phyloP scores from a whole-genome alignment of 2,113 vertebrate genomes.

The Tenrec ecaudatus region DNA sequence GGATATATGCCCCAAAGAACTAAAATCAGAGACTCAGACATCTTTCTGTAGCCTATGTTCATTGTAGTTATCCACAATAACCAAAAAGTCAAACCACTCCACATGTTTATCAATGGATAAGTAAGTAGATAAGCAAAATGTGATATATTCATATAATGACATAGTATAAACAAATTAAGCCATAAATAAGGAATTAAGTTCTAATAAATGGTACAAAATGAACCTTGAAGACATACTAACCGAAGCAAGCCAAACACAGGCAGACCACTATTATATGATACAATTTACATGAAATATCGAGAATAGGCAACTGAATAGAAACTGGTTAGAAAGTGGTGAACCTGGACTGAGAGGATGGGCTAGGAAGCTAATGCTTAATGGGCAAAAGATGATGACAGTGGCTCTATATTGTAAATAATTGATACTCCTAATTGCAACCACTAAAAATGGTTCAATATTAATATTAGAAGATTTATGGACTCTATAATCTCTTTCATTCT shows the following conservation, averaged over 20 bases:
- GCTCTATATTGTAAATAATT: neutral
- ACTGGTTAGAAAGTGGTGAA: neutral
- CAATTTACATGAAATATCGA: neutral
- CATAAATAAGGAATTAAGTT: neutral
- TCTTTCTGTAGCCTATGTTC: no score
- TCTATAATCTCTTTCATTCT: conserved; percentile 1
- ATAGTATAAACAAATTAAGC: no score
- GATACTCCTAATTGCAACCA: neutral
- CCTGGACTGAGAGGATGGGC: neutral
- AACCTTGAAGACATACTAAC: neutral
- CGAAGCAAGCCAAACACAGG: neutral
- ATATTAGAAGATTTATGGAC: neutral
- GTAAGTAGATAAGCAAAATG: neutral
- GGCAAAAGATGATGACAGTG: neutral
- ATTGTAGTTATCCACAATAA: neutral
- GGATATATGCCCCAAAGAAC: no score
- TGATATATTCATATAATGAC: neutral
- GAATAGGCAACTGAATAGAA: neutral
- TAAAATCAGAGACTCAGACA: no score
- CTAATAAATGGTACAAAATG: neutral
- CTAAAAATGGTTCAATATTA: neutral
- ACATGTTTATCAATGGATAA: neutral
- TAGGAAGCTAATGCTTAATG: neutral
- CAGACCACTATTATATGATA: neutral
- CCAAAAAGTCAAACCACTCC: neutral